A percentile compares a stretch with the other conserved stretches of the same genome.
These are phyloP conservation scores for Atherinomorus stipes DNA, from an alignment of 2,113 vertebrate genomes.

Conservation along the genomic window DNA sequence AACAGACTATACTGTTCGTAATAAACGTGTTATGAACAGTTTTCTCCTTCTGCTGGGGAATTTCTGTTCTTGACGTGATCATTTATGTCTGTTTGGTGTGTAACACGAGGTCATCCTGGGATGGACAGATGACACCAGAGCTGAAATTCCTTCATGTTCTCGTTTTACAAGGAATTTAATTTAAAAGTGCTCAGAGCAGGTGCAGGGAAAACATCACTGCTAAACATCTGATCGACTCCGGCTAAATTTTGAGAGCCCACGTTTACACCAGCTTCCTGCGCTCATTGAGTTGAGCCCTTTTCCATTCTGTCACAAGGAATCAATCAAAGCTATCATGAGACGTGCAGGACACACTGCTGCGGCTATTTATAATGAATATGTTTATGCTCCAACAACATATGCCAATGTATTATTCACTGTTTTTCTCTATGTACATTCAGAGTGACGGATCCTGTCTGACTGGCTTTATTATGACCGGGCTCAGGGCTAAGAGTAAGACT, in stretches of 20 bases:
- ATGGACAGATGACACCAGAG: too few species aligned
- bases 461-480: not conserved
- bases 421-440: slow-evolving; percentile 21
- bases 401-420: slow-evolving; percentile 28
- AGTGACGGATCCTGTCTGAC: slow-evolving; percentile 1
- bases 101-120: too few species aligned
- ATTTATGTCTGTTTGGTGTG: too few species aligned
- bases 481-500: slow-evolving; percentile 24
- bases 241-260: not conserved
- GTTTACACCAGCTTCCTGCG: not conserved
- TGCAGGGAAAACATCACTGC: not conserved
- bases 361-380: slow-evolving; percentile 31
- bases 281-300: not conserved
- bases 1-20: too few species aligned
- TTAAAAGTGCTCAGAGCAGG: not conserved
- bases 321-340: slow-evolving; percentile 20
- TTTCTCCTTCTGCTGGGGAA: too few species aligned
- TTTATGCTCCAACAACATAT: slow-evolving; percentile 23
- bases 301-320: not conserved
- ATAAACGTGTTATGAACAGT: too few species aligned
- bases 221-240: slow-evolving; percentile 1
- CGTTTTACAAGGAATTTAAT: not conserved
- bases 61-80: too few species aligned
- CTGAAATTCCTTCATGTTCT: too few species aligned
- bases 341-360: not conserved